Evolutionary conservation across 1,140 invertebrate species (phyloP).

Genomic region (Potamilus streckersoni): DNA sequence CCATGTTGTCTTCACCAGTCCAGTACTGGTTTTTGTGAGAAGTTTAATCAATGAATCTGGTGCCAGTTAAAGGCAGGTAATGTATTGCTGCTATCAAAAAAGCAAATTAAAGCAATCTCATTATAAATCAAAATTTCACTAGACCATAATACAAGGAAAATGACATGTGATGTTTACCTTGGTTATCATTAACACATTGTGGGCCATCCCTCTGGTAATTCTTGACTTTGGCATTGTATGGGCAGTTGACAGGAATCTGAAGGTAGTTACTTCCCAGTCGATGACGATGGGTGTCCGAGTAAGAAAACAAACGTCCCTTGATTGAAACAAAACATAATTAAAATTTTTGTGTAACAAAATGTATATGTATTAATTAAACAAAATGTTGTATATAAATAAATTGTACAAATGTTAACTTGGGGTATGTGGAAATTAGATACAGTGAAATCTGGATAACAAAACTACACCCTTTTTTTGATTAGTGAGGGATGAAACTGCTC

Average conservation of each 20-base stretch:
- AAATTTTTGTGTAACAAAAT: too few species aligned
- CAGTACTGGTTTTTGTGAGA: too few species aligned
- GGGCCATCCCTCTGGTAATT: slow-evolving; percentile 94
- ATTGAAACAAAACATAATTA: too few species aligned
- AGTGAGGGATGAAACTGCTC: too few species aligned
- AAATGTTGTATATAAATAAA: too few species aligned
- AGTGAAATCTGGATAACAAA: too few species aligned
- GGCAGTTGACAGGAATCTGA: slow-evolving; percentile 96
- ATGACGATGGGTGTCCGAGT: slow-evolving; percentile 94
- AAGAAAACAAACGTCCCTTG: slow-evolving; percentile 90
- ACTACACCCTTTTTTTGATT: too few species aligned
- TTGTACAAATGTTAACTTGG: too few species aligned
- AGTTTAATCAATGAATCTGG: too few species aligned
- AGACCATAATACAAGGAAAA: background rate
- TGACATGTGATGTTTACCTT: slow-evolving; percentile 44
- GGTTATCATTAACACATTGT: slow-evolving; percentile 66
- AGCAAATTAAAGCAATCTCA: background rate
- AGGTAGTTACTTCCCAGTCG: slow-evolving; percentile 92
- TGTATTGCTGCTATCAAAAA: background rate
- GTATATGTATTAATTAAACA: too few species aligned
- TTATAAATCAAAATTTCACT: background rate
- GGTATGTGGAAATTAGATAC: too few species aligned
- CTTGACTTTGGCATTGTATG: slow-evolving; percentile 73
- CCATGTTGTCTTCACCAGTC: background rate
- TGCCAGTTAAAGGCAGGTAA: too few species aligned